Base-by-base conservation (phyloP, 2,113 vertebrate genomes). In the Cathartes aura region DNA sequence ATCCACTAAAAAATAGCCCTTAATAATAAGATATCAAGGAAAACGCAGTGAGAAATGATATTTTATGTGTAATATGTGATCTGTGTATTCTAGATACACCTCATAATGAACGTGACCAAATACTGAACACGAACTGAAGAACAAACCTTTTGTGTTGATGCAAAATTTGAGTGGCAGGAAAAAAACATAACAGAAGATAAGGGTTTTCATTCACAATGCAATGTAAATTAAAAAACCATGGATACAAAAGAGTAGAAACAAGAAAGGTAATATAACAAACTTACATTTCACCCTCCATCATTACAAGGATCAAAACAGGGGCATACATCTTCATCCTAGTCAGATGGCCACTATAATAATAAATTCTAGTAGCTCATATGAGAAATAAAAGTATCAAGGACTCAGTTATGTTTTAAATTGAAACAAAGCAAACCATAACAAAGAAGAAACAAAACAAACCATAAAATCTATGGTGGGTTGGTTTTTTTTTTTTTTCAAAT, bases 101-200 rank as follows among this genome's bases (percentile, higher is more conserved):
- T 94, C 75, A 97, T 88, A 96, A 95, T 73, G 87, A 97, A 96
- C 40, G 38, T 89, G 91, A 95, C 80, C 91, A 96, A 98, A 97
- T 78, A 96, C 96, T 82, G 94, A 97, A 96, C 84, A 96, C 59
- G 60, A 96, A 97, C 74, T 90, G 75, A 96, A 93, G 89, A 97
- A 97, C 87, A 93, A 96, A 96, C 75, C 95, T 90, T 97, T 96
- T 96, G 78, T 96, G 93, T 78, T 89, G 66, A 95, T 97, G 80
- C 78, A 97, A 97, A 97, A 93, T 96, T 93, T 97, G 92, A 97
- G 79, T 80, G 92, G 94, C 87, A 97, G 81, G 71, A 87, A 97
- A 96, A 97, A 92, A 97, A 88, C 70, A 89, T 90, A 95, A 82
- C 82, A 87, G 91, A 95, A 97, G 95, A 93, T 96, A 97, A 97